Evolutionary conservation across 2,113 vertebrate genomes (phyloP), one percentile per base, ranked within the genome.

Genomic region (Cyanoliseus patagonus): DNA sequence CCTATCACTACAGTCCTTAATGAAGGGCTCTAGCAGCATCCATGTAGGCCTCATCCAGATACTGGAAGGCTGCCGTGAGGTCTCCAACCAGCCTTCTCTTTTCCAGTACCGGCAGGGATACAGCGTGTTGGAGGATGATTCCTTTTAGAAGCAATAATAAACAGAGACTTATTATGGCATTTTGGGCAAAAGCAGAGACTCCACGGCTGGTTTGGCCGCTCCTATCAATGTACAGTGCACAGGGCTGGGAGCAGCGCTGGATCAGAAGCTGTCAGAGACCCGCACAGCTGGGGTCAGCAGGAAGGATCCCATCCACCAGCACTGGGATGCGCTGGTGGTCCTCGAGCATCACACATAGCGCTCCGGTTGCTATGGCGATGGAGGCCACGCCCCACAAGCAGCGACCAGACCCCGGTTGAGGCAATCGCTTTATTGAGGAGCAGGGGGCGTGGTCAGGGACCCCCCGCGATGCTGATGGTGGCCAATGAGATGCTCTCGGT

Each of bases 191-290:
- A 52, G 31, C 23, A 30, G 6, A 6, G 16, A 30, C 10, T 52
- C 42, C 15, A 18, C 13, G 24, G 28, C 18, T 61, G 4, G 39
- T 62, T 9, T 1, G 1, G 5, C 44, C 14, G 4, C 28, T 41
- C n/a, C 7, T 42, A 1, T n/a, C 8, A 1, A 3, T 6, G 17
- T 10, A 17, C 35, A n/a, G n/a, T 14, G 30, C 35, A 28, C 14
- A 72, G 35, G 49, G 8, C 17, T 23, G 14, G 35, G 30, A 83
- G 17, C 35, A 41, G 42, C 6, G 4, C 53, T 59, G 42, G 11
- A 39, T 23, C 52, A 33, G 18, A 33, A 20, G 53, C 53, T 33
- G 18, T 33, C 31, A 33, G 53, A 37, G 44, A 77, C 16, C 11
- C 18, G 42, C n/a, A 17, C 22, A n/a, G 53, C 53, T 33, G 53